Base-by-base conservation (phyloP, 2,113 vertebrate species). In the Haemorhous mexicanus region DNA sequence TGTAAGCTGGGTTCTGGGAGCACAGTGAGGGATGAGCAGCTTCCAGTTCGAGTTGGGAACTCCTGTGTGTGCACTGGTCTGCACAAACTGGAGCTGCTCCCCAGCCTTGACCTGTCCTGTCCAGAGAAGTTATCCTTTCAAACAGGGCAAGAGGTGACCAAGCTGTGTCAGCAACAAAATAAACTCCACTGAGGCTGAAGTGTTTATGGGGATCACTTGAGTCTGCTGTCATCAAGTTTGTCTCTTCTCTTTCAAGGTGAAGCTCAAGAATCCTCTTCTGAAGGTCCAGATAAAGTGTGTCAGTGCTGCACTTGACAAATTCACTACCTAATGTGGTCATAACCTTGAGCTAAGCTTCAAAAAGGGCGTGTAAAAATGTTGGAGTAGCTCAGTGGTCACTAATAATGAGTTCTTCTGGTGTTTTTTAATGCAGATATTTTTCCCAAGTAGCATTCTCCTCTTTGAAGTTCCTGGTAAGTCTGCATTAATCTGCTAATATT, bases 41-140 rank as follows among this genome's bases (percentile, higher is more conserved):
- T 76, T 35, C 28, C 19, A 35, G 41, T 75, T 75, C 33, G 6
- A 32, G 44, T 19, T 75, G 82, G 62, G 33, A 59, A 27, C 1
- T 2, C 20, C 1, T 1, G 0, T 49, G 13, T 78, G 30, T 28
- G 12, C 6, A 1, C 11, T 67, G 24, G 13, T 62, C 37, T 81
- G 3, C 0, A 1, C 16, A 15, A 41, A 19, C 27, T 39, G 30
- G 43, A 68, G 3, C 27, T 50, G n/a, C 13, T 80, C 14, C 35
- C 5, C 6, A 46, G 50, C 64, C 32, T 84, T 53, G 18, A 13
- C 27, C n/a, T 49, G 24, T 22, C 7, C 2, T 16, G 16, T 32
- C 33, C 19, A 30, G 44, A 44, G 30, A 56, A 52, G 24, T 14
- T 61, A 9, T 7, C 19, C 21, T 49, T 41, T 37, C 27, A 9